Evolutionary conservation across 2,888 invertebrate genomes (phyloP).

Genomic region (Germaria angustata): DNA sequence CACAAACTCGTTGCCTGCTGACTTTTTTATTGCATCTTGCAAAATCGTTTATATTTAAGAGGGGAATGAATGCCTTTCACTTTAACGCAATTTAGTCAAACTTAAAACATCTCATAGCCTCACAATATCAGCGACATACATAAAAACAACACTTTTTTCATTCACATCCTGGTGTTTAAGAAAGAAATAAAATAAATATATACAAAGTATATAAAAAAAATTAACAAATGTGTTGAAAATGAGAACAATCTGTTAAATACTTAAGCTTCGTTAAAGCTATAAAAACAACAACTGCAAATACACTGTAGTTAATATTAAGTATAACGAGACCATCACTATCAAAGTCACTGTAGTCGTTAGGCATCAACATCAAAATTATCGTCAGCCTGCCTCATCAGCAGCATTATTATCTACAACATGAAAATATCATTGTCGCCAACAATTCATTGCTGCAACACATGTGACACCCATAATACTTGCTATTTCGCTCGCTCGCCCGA

Average conservation of each 20-base stretch:
- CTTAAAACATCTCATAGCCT: neutral
- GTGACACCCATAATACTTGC: slow-evolving; percentile 28
- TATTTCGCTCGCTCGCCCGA: neutral
- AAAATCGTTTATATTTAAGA: neutral
- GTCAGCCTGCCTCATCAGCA: slow-evolving; percentile 37
- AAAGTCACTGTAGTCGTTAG: slow-evolving; percentile 33
- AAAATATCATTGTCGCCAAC: slow-evolving; percentile 60
- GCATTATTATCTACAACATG: slow-evolving; percentile 47
- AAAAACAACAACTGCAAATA: slow-evolving; percentile 22
- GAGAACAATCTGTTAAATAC: slow-evolving; percentile 65
- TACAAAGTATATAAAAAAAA: slow-evolving; percentile 14
- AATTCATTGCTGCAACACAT: slow-evolving; percentile 50
- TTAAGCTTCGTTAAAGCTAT: slow-evolving; percentile 33
- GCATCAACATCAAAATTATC: slow-evolving; percentile 43
- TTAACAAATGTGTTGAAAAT: slow-evolving; percentile 57
- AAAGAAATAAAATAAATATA: slow-evolving; percentile 20
- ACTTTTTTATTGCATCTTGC: neutral
- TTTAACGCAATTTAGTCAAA: slow-evolving; percentile 52
- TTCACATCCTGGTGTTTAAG: slow-evolving; percentile 59
- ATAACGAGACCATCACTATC: slow-evolving; percentile 39
- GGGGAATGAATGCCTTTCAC: slow-evolving; percentile 64
- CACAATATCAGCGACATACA: slow-evolving; percentile 27
- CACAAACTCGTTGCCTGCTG: slow-evolving; percentile 23
- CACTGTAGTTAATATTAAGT: neutral
- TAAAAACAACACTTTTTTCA: slow-evolving; percentile 18